Conservation (phyloP, 2,113 vertebrate genomes). For the Marmota monax region DNA sequence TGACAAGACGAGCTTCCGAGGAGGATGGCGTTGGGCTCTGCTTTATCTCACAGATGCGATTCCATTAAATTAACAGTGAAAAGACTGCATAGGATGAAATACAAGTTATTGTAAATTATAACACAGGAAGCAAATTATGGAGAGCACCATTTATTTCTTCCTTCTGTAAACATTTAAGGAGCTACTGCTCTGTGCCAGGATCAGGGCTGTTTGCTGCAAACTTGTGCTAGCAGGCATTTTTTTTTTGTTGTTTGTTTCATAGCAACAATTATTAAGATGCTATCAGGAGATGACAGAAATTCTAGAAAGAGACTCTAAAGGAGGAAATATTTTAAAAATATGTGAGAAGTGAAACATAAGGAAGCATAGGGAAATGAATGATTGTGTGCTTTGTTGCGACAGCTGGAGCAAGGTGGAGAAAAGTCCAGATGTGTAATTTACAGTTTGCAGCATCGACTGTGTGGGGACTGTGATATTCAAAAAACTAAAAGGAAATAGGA, state of each 20-base stretch:
- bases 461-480: not conserved
- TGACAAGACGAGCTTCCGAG: not conserved
- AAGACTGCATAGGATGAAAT: not conserved
- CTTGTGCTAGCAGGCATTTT: not conserved
- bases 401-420: not conserved
- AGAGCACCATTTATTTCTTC: not conserved
- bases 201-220: not conserved
- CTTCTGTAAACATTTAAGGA: not conserved
- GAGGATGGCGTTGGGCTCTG: not conserved
- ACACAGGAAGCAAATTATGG: not conserved
- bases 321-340: conserved; percentile 20
- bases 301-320: conserved; percentile 51
- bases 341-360: not conserved
- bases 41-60: not conserved
- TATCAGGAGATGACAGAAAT: conserved; percentile 20
- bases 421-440: not conserved
- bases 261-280: conserved; percentile 10
- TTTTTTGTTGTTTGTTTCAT: not conserved
- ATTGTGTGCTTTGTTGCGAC: not conserved
- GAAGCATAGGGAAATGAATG: not conserved
- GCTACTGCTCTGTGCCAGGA: not conserved
- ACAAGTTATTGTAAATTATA: not conserved
- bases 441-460: not conserved
- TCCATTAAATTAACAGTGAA: conserved; percentile 37
- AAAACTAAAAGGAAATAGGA: not conserved